phyloP scores from a whole-genome alignment of 2,797 vertebrate species.

The Coregonus sp. region DNA sequence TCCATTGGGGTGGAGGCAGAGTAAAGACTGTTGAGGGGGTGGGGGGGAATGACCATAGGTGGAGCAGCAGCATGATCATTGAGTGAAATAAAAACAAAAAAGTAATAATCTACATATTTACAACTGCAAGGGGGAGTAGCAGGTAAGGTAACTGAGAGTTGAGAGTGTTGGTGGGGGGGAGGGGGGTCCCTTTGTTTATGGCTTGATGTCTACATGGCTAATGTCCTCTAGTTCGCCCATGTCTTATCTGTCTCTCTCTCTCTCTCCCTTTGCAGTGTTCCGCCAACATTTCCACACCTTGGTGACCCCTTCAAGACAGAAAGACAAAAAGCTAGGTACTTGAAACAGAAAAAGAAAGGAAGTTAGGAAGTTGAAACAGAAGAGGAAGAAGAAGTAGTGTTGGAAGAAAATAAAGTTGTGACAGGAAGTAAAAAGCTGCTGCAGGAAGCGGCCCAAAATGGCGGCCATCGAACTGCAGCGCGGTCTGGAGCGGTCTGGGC shows the following conservation, averaged over 20 bases:
- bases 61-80: no score
- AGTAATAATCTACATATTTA: no score
- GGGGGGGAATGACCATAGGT: no score
- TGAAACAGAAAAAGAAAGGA: conserved; percentile 43
- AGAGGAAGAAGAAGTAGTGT: conserved; percentile 48
- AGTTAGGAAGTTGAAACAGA: conserved; percentile 42
- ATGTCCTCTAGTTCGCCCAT: neutral
- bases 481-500: conserved; percentile 80
- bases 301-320: conserved; percentile 32
- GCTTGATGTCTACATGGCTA: neutral
- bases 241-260: conserved; percentile 13
- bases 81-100: no score
- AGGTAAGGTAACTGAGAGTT: no score
- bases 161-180: no score
- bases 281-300: conserved; percentile 40
- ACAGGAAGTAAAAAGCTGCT: conserved; percentile 28
- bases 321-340: conserved; percentile 37
- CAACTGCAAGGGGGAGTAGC: no score
- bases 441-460: conserved; percentile 56
- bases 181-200: neutral
- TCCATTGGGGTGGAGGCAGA: no score
- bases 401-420: conserved; percentile 23
- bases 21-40: no score
- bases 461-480: conserved; percentile 86
- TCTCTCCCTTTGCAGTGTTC: conserved; percentile 36